These are phyloP conservation scores for Platyrinchus mystaceus DNA, from an alignment of 2,797 vertebrate genomes.

Conservation along the genomic window DNA sequence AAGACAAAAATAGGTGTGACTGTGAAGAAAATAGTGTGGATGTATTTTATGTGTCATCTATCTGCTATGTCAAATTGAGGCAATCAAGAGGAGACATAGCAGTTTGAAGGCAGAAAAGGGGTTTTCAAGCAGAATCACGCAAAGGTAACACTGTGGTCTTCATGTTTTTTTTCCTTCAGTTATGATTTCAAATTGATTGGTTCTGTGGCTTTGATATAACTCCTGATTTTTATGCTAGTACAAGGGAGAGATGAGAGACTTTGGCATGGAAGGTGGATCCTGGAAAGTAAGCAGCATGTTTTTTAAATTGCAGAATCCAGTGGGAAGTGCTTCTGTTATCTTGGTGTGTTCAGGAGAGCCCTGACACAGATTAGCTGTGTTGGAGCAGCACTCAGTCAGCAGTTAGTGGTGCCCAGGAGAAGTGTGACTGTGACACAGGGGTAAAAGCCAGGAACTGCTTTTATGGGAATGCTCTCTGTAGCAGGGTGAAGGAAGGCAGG, in stretches of 20 bases:
- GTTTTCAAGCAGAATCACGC: neutral
- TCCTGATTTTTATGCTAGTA: neutral
- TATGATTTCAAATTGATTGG: neutral
- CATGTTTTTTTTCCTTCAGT: neutral
- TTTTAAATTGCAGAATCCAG: neutral
- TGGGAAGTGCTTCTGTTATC: neutral
- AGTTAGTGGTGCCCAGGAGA: neutral
- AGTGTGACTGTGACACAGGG: neutral
- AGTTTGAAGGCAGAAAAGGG: constrained; percentile 25
- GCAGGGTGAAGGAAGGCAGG: neutral
- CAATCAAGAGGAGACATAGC: neutral
- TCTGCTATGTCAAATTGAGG: neutral
- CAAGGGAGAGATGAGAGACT: neutral
- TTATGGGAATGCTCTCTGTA: neutral
- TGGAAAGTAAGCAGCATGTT: neutral
- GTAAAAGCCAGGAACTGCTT: neutral
- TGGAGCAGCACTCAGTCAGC: neutral
- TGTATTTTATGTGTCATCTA: neutral
- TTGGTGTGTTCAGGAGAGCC: neutral
- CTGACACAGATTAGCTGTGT: neutral
- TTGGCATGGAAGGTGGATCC: neutral
- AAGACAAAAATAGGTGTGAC: neutral
- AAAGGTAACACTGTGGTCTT: constrained; percentile 3
- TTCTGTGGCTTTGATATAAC: neutral
- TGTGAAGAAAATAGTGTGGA: neutral